A percentile compares a stretch with the other conserved stretches of the same genome.
phyloP scores from a whole-genome alignment of 2,113 vertebrate species.

The Xenus cinereus region DNA sequence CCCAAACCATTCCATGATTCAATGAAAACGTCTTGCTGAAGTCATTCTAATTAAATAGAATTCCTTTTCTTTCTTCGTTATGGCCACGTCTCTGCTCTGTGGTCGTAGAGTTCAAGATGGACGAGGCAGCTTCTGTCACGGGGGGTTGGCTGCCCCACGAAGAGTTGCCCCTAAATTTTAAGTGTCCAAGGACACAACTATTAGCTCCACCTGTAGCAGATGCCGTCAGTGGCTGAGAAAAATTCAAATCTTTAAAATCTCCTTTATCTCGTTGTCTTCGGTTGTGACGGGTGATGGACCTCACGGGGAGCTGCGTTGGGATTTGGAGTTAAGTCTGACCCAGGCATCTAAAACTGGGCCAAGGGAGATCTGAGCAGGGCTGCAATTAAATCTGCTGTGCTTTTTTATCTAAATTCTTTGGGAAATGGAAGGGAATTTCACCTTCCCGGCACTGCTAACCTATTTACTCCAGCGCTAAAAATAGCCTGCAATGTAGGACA shows the following conservation, averaged over 20 bases:
- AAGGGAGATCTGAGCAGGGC: not conserved
- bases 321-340: not conserved
- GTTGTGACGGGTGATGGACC: not conserved
- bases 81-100: not conserved
- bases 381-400: not conserved
- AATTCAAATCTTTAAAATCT: not conserved
- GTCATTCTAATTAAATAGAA: not conserved
- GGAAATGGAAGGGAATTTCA: not conserved
- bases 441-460: constrained; percentile 39
- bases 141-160: not conserved
- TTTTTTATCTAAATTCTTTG: not conserved
- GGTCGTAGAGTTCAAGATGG: not conserved
- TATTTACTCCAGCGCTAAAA: constrained; percentile 2
- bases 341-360: not conserved
- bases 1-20: not conserved
- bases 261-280: not conserved
- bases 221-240: not conserved
- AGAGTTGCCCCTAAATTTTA: not conserved
- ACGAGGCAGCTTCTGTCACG: not conserved
- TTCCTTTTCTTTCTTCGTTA: not conserved
- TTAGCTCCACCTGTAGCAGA: not conserved
- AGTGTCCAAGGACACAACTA: not conserved
- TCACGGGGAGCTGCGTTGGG: not conserved
- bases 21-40: not conserved
- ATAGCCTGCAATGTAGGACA: constrained; percentile 55